Evolutionary conservation across 2,888 invertebrate species (phyloP), one percentile per base, ranked within the genome.

Genomic region (Plebejus argus): DNA sequence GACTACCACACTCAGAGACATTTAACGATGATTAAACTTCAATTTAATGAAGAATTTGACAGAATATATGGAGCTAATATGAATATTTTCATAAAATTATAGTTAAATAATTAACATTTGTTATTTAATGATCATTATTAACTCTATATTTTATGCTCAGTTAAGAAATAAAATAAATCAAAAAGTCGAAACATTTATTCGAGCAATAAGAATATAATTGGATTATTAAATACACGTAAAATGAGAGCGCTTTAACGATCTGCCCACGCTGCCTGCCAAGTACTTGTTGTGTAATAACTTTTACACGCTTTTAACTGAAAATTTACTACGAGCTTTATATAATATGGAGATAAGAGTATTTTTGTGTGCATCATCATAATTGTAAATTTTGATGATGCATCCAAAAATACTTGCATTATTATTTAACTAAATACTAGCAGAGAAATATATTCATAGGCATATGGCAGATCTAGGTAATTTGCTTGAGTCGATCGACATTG

Each of bases 161-260:
- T 15, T 1, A 28, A 12, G 66, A 33, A 66, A 66, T 66, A 15
- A 15, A 28, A 66, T 66, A 12, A 33, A 28, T 5, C 12, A 12
- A 23, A 61, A 66, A 28, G 66, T 66, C 28, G 33, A 1, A 66
- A 66, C 15, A 6, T 61, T 18, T 66, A 15, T 66, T 15, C 28
- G 18, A 33, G 66, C 66, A 66, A 15, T 66, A 33, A 66, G 15
- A 4, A 66, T 33, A 7, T 33, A 66, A 66, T 66, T 66, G 28
- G 66, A 33, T 66, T 66, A 66, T 66, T 33, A 66, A 28, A 66
- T 66, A 61, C 20, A 66, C 66, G 66, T 66, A 15, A 66, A 4
- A 15, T 28, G 18, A 66, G 66, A 33, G 66, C 12, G 66, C 66
- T 66, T 66, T 66, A 66, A 66, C 66, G 33, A 66, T 66, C 66